Conservation (phyloP, 1,140 invertebrate species). For the Plodia interpunctella region DNA sequence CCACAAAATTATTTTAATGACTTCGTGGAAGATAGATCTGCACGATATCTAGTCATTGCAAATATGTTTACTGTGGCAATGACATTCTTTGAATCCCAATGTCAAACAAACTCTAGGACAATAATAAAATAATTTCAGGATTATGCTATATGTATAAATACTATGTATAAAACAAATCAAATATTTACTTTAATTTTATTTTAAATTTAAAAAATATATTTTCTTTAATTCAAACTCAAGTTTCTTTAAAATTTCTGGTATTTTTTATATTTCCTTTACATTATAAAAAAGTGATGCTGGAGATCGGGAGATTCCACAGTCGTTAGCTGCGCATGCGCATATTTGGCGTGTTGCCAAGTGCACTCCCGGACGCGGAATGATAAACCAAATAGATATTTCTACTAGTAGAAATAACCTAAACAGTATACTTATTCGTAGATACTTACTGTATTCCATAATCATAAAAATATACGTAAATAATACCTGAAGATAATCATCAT, state of each 20-base stretch:
- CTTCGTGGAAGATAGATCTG: slow-evolving; percentile 1
- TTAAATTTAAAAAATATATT: too few relatives aligned
- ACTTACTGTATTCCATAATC: too few relatives aligned
- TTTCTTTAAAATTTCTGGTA: too few relatives aligned
- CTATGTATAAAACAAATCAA: too few relatives aligned
- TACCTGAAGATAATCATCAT: too few relatives aligned
- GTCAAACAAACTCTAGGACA: background rate
- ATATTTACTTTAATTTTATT: too few relatives aligned
- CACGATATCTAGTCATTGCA: background rate
- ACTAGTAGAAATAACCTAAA: background rate
- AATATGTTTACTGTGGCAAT: background rate
- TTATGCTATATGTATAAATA: too few relatives aligned
- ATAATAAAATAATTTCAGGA: background rate
- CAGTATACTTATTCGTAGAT: too few relatives aligned
- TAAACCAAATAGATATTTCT: background rate
- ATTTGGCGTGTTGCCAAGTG: background rate
- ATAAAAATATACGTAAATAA: too few relatives aligned
- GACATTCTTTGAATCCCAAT: slow-evolving; percentile 2
- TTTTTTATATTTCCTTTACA: background rate
- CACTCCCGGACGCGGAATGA: background rate
- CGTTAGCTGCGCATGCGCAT: background rate
- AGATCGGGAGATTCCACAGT: background rate
- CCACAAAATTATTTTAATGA: background rate
- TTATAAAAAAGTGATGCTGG: too few relatives aligned
- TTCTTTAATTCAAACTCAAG: too few relatives aligned